Conservation (phyloP, 1,140 invertebrate species). For the Drosophila rufa region DNA sequence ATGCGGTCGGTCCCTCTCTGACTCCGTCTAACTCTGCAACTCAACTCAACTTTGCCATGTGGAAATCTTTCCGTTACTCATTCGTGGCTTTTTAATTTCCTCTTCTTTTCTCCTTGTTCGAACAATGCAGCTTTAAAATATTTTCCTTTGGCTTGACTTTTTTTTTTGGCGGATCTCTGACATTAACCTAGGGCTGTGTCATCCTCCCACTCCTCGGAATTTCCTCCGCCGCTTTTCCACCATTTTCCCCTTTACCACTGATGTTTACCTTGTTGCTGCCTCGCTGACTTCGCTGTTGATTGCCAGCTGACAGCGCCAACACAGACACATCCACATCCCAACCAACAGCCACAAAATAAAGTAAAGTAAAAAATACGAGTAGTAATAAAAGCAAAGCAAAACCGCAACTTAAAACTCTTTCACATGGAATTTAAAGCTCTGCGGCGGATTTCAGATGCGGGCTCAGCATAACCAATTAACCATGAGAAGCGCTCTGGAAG, state of each 20-base stretch:
- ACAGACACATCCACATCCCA: neutral
- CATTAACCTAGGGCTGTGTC: conserved; percentile 56
- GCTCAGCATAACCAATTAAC: conserved; percentile 52
- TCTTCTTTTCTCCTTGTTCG: conserved; percentile 8
- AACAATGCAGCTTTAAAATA: conserved; percentile 66
- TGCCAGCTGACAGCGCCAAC: conserved; percentile 64
- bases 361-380: conserved; percentile 21
- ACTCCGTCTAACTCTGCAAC: conserved; percentile 3
- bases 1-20: conserved; percentile 9
- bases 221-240: conserved; percentile 15
- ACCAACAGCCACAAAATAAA: conserved; percentile 34
- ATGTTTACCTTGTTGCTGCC: conserved; percentile 77
- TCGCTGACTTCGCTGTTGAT: conserved; percentile 74
- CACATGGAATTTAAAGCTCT: conserved; percentile 55
- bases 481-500: conserved; percentile 51
- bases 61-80: conserved; percentile 65
- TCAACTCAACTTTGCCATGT: conserved; percentile 38
- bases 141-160: conserved; percentile 28
- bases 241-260: conserved; percentile 27
- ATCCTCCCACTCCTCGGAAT: conserved; percentile 19
- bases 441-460: conserved; percentile 35
- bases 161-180: conserved; percentile 50
- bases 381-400: conserved; percentile 24
- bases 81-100: conserved; percentile 64
- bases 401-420: conserved; percentile 50